Evolutionary conservation across 1,140 invertebrate genomes (phyloP).

Genomic region (Diabrotica undecimpunctata): DNA sequence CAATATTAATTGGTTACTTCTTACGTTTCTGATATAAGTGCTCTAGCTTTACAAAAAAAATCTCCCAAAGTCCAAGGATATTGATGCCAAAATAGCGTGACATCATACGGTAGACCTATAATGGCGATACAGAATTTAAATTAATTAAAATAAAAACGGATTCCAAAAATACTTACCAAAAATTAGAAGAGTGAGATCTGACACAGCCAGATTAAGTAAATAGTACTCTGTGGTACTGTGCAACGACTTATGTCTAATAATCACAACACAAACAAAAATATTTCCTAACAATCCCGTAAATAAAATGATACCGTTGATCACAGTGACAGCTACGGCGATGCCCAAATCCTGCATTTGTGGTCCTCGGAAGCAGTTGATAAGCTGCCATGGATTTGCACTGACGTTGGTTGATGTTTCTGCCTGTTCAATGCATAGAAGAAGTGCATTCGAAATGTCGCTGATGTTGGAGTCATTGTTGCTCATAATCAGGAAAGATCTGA

Average conservation of each 20-base stretch:
- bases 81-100: constrained; percentile 87
- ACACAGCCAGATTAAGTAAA: constrained; percentile 80
- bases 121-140: constrained; percentile 29
- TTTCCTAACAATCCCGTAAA: constrained; percentile 85
- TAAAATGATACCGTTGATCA: constrained; percentile 77
- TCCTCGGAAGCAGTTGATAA: constrained; percentile 28
- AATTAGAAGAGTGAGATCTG: constrained; percentile 69
- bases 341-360: constrained; percentile 26
- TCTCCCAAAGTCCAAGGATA: constrained; percentile 87
- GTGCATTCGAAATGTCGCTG: no score
- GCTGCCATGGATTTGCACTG: constrained; percentile 18
- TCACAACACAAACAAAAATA: constrained; percentile 83
- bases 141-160: not conserved
- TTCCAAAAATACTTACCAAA: constrained; percentile 59
- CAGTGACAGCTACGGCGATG: constrained; percentile 50
- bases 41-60: constrained; percentile 78
- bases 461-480: no score
- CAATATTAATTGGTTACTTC: constrained; percentile 42
- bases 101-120: constrained; percentile 82
- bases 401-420: constrained; percentile 12
- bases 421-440: not conserved
- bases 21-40: constrained; percentile 82
- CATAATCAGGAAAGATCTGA: no score
- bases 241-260: constrained; percentile 76
- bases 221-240: constrained; percentile 90